phyloP scores from a whole-genome alignment of 2,113 vertebrate genomes.

The Cebus imitator region DNA sequence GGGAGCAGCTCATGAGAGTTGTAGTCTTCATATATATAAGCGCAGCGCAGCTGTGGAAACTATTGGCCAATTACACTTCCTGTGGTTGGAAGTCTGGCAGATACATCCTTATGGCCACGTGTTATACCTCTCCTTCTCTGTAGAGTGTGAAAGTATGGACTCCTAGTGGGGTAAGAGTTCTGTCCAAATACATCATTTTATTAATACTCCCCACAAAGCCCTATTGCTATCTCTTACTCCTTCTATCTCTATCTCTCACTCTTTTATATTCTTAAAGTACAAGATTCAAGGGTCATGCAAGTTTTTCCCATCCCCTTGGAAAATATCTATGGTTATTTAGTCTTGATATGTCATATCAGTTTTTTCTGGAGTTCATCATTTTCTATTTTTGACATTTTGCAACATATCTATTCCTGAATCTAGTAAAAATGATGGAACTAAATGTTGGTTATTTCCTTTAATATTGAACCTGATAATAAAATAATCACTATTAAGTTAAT shows the following conservation, averaged over 20 bases:
- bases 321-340: not conserved
- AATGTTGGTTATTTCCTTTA: not conserved
- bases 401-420: not conserved
- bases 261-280: not conserved
- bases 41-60: not conserved
- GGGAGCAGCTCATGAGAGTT: not conserved
- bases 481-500: not conserved
- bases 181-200: not conserved
- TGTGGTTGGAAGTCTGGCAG: not conserved
- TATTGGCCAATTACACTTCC: not conserved
- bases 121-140: not conserved
- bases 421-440: not conserved
- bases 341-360: not conserved
- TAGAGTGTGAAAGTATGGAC: not conserved
- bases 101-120: not conserved
- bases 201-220: not conserved
- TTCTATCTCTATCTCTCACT: not conserved
- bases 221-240: not conserved
- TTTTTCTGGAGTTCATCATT: not conserved
- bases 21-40: not conserved
- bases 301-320: not conserved
- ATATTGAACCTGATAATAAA: not conserved
- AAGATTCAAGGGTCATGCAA: not conserved
- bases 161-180: not conserved
- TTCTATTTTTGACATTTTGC: not conserved